Evolutionary conservation across 2,113 vertebrate species (phyloP).

Genomic region (Podarcis raffonei): DNA sequence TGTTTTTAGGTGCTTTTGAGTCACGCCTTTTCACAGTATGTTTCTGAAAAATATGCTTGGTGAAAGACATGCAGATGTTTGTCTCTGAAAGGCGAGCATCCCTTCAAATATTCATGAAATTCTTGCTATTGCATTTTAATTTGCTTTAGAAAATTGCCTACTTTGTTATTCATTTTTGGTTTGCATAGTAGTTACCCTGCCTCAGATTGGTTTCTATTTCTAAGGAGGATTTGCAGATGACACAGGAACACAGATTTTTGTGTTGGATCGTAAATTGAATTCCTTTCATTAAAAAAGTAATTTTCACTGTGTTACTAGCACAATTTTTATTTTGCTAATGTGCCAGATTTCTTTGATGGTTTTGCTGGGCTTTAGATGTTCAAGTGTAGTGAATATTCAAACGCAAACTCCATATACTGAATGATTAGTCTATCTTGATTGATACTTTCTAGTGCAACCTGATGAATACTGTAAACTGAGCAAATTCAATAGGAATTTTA

Average conservation of each 20-base stretch:
- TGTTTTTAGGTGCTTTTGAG: conserved; percentile 29
- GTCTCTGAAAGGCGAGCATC: conserved; percentile 55
- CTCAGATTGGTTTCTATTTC: conserved; percentile 50
- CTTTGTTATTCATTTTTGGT: conserved; percentile 71
- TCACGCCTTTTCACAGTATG: conserved; percentile 37
- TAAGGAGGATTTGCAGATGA: conserved; percentile 52
- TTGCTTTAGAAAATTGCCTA: conserved; percentile 67
- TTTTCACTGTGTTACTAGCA: conserved; percentile 48
- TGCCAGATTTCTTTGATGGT: conserved; percentile 43
- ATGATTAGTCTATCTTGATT: neutral
- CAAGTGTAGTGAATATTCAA: conserved; percentile 15
- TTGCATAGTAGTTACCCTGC: conserved; percentile 63
- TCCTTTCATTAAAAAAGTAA: conserved; percentile 62
- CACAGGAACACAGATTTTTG: conserved; percentile 48
- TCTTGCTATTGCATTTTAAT: conserved; percentile 70
- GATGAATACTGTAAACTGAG: conserved; percentile 46
- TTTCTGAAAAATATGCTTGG: conserved; percentile 41
- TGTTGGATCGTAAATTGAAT: conserved; percentile 58
- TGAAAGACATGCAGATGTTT: conserved; percentile 62
- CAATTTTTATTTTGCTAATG: conserved; percentile 41
- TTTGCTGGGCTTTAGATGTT: conserved; percentile 23
- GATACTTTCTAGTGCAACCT: neutral
- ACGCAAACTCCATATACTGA: neutral
- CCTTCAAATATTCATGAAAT: conserved; percentile 70
- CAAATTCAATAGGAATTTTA: conserved; percentile 51